A percentile compares a stretch with the other conserved stretches of the same genome.
phyloP scores from a whole-genome alignment of 2,113 vertebrate species.

The Romanogobio albipinnatus region DNA sequence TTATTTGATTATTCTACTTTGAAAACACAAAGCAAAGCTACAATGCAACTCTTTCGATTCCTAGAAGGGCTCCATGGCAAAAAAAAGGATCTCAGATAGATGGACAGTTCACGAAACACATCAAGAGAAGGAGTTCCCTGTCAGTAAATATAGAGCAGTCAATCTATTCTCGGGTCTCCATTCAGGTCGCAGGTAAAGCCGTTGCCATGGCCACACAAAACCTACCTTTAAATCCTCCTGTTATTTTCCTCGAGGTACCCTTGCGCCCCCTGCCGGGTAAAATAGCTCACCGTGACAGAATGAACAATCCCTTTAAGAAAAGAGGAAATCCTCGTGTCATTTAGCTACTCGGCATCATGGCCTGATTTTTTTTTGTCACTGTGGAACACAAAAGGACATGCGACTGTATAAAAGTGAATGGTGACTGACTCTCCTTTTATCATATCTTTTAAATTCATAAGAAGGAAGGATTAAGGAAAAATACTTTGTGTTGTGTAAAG shows the following conservation, averaged over 20 bases:
- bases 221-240: conserved; percentile 68
- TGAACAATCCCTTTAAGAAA: too few relatives aligned
- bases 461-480: neutral
- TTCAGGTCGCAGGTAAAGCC: conserved; percentile 71
- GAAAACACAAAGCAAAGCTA: neutral
- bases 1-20: neutral
- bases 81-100: neutral
- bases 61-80: conserved; percentile 10
- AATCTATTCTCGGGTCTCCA: conserved; percentile 64
- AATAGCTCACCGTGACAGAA: neutral
- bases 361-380: neutral
- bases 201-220: conserved; percentile 73
- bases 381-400: neutral
- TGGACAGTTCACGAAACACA: neutral
- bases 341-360: neutral
- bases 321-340: too few relatives aligned
- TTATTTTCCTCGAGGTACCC: conserved; percentile 1
- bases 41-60: neutral
- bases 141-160: conserved; percentile 57
- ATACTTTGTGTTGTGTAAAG: neutral
- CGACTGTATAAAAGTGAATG: neutral
- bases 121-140: conserved; percentile 48
- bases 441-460: neutral
- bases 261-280: conserved; percentile 42
- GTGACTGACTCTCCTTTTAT: neutral